Evolutionary conservation across 2,888 invertebrate species (phyloP), one percentile per base, ranked within the genome.

Genomic region (Pocota personata): DNA sequence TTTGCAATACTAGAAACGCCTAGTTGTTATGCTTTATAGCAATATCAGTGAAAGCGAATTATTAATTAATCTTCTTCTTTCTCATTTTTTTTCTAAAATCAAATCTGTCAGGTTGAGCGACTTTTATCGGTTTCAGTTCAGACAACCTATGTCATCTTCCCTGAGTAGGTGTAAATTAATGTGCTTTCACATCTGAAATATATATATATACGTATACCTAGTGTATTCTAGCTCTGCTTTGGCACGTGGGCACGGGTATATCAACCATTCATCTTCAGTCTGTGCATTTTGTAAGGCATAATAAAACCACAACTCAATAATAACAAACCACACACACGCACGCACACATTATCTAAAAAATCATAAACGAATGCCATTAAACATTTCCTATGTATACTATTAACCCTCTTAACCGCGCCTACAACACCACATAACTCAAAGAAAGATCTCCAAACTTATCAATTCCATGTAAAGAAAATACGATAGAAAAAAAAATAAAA

Each of bases 371-470:
- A 10, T 27, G 62, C 57, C 69, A 84, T 64, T 50, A 62, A 64
- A 43, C 69, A 46, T 35, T 71, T 76, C 75, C 69, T 57, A 24
- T 72, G 83, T 69, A 79, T 67, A 73, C 48, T 19, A 78, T 78
- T 78, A 69, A 83, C 67, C 79, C 57, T 48, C 69, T 75, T 84
- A 43, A 35, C 64, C 50, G 64, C 75, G 69, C 79, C 58, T 66
- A 57, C 84, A 75, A 52, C 62, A 27, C n/a, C 75, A 21, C 48
- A 67, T 62, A 75, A 80, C 16, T 75, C 73, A 64, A 62, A 3
- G 8, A 10, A 46, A 48, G 19, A 60, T 77, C 71, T 77, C 48
- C 19, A 40, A 66, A 57, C 64, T 76, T 71, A 78, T 79, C 62
- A 50, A 75, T 62, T 52, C 57, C 55, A 46, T 35, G 27, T 8